Evolutionary conservation across 30 jellyfish, hydroid and myxozoan genomes (phyloP).

Genomic region (Sanderia malayensis): DNA sequence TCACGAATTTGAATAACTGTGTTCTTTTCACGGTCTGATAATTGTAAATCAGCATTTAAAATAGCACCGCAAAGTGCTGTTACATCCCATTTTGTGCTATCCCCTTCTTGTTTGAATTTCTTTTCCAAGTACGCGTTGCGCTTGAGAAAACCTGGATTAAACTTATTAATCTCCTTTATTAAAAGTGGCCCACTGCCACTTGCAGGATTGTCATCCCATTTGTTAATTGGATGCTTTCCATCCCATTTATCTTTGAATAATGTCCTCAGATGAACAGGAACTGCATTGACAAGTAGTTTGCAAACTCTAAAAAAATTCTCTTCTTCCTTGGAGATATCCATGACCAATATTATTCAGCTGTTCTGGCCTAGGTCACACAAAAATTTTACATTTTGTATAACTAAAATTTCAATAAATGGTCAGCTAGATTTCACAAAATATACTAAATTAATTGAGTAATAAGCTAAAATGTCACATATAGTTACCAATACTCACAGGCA

Average conservation of each 20-base stretch:
- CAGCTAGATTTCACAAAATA: too few species aligned
- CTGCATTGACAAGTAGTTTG: background rate
- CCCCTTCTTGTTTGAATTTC: background rate
- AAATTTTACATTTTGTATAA: too few species aligned
- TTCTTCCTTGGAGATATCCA: conserved; percentile 1
- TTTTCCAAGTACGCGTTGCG: background rate
- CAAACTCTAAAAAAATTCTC: conserved; percentile 4
- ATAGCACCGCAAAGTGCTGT: background rate
- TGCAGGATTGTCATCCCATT: conserved; percentile 4
- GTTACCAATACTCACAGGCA: too few species aligned
- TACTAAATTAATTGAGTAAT: too few species aligned
- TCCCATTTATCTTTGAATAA: conserved; percentile 3
- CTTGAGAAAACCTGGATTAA: background rate
- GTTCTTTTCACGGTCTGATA: background rate
- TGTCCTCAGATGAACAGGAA: background rate
- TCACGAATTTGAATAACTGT: background rate
- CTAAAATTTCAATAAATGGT: too few species aligned
- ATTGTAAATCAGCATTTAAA: background rate
- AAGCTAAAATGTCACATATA: too few species aligned
- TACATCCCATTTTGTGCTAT: background rate
- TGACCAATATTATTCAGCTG: too few species aligned
- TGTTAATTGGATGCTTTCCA: background rate
- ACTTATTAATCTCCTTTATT: background rate
- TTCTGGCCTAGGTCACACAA: too few species aligned
- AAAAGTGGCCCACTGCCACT: background rate